Percentiles rank a stretch among this genome's conserved stretches.
phyloP scores from a whole-genome alignment of 2,113 vertebrate species.

The Nannobrachium achirus region DNA sequence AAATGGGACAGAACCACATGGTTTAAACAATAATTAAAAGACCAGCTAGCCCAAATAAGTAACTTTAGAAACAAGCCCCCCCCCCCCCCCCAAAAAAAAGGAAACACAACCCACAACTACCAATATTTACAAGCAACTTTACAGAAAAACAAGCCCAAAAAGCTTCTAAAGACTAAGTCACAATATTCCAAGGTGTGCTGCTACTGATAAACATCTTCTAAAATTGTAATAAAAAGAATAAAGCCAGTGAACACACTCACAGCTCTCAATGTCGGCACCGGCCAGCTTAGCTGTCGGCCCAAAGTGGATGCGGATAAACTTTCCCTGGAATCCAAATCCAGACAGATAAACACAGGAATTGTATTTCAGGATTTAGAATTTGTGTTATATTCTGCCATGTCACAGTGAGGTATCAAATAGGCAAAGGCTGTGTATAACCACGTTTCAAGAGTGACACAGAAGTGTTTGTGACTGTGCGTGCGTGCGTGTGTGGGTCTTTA shows the following conservation, averaged over 20 bases:
- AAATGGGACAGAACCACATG: too few species aligned
- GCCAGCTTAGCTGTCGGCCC: conserved; percentile 86
- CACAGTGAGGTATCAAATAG: too few species aligned
- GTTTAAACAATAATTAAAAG: too few species aligned
- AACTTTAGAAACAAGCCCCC: not conserved
- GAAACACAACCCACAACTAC: not conserved
- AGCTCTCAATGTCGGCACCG: conserved; percentile 86
- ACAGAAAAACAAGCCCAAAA: too few species aligned
- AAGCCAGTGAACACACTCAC: conserved; percentile 70
- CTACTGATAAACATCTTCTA: not conserved
- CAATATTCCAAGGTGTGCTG: not conserved
- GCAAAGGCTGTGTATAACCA: not conserved
- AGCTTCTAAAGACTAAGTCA: too few species aligned
- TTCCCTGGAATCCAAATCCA: conserved; percentile 75
- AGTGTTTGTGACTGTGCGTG: not conserved
- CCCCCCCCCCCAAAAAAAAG: too few species aligned
- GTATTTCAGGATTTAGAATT: not conserved
- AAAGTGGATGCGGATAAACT: conserved; percentile 89
- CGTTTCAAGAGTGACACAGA: too few species aligned
- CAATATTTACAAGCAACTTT: too few species aligned
- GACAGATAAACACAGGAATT: not conserved
- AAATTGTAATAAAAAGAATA: conserved; percentile 6
- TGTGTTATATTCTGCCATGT: not conserved
- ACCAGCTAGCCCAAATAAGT: too few species aligned
- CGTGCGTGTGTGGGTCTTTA: conserved; percentile 49